phyloP scores from a whole-genome alignment of 2,888 invertebrate species.

The Lingula anatina region DNA sequence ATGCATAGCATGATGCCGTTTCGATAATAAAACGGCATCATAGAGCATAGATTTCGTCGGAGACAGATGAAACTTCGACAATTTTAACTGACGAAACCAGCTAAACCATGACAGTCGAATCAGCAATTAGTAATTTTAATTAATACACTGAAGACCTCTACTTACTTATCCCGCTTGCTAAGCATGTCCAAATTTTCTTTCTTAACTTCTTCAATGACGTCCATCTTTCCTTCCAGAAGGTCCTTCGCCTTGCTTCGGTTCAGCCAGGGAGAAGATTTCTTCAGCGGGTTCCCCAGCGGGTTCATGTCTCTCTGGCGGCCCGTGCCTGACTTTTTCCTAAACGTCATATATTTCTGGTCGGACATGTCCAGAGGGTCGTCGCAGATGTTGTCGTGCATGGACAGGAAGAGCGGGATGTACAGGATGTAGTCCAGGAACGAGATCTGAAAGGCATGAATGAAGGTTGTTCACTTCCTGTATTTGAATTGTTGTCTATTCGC shows the following conservation, averaged over 20 bases:
- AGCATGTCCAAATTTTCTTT: conserved; percentile 28
- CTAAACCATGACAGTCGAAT: too few relatives aligned
- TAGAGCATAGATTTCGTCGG: too few relatives aligned
- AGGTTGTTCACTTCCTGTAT: too few relatives aligned
- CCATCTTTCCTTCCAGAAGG: conserved; percentile 29
- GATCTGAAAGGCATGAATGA: conserved; percentile 27
- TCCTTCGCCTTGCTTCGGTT: conserved; percentile 31
- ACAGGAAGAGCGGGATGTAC: conserved; percentile 50
- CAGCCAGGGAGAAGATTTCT: conserved; percentile 28
- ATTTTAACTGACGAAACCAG: too few relatives aligned
- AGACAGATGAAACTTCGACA: too few relatives aligned
- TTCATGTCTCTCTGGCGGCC: conserved; percentile 45
- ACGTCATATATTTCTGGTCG: conserved; percentile 33
- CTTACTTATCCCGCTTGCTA: conserved; percentile 28
- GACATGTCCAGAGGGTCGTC: conserved; percentile 49
- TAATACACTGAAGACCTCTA: too few relatives aligned
- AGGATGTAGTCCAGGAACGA: conserved; percentile 49
- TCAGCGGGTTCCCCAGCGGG: conserved; percentile 41
- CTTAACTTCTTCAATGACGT: conserved; percentile 17
- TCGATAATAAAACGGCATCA: too few relatives aligned
- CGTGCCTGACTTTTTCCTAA: conserved; percentile 26
- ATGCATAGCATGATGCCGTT: too few relatives aligned
- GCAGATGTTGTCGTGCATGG: conserved; percentile 50
- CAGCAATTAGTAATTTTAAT: too few relatives aligned
- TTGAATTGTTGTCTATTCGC: too few relatives aligned